Evolutionary conservation across 2,797 vertebrate species (phyloP), one percentile per base, ranked within the genome.

Genomic region (Poeciliopsis gracilis): DNA sequence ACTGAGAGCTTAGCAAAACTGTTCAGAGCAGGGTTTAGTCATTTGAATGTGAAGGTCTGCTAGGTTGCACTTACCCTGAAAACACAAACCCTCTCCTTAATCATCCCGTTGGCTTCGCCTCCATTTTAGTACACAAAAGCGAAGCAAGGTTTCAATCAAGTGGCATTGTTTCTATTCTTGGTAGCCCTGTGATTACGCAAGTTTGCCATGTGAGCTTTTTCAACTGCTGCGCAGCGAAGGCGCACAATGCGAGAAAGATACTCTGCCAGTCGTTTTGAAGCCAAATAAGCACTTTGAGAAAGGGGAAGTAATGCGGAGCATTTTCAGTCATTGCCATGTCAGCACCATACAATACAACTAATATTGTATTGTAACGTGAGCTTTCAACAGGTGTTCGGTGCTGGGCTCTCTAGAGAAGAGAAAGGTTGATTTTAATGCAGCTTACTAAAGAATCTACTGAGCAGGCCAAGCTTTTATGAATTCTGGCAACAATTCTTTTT

Each of bases 301-400:
- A 61, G 41, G 66, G 45, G 70, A 84, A 77, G 66, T 49, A 83
- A 77, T 36, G 76, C 53, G 43, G 82, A 46, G 75, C 73, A 75
- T 79, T 80, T 83, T 81, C 47, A 73, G 36, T 51, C 49, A 63
- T 11, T 67, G 59, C 57, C 69, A 78, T 33, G 0, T 77, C 80
- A 72, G 59, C 84, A 77, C 79, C 63, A 73, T 67, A 87, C 53
- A 81, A 76, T 82, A 73, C 46, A 87, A 10, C 30, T 4, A 30
- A 72, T 72, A 43, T 55, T 20, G 70, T 59, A 49, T 74, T 33
- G 45, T 59, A 80, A 71, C 73, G 63, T 46, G 75, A 49, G 30
- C 36, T 69, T 69, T 18, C 7, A 47, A 33, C 18, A 36, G 46
- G 46, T 72, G 10, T 38, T 30, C 3, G 20, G 47, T 51, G 28